phyloP scores from a whole-genome alignment of 1,140 invertebrate genomes.

The Aethina tumida region DNA sequence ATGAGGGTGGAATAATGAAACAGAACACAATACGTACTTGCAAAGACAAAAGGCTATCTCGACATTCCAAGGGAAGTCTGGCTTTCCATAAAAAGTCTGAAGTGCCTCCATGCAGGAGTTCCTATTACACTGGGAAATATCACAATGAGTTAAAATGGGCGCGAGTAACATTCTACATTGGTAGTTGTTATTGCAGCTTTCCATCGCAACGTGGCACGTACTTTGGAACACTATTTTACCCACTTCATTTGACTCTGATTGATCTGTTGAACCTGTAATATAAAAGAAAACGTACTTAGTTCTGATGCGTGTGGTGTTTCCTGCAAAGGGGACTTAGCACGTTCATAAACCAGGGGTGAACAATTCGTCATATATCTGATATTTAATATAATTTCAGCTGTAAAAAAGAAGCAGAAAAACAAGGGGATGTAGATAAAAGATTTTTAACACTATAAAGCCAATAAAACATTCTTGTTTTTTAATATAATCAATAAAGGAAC shows the following conservation, averaged over 20 bases:
- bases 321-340: too few species aligned
- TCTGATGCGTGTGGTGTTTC: too few species aligned
- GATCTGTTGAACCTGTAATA: neutral
- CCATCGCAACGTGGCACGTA: conserved; percentile 66
- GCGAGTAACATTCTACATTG: conserved; percentile 65
- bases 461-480: too few species aligned
- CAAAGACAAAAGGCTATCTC: conserved; percentile 87
- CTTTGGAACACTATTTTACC: conserved; percentile 47
- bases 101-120: conserved; percentile 82
- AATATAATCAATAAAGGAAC: too few species aligned
- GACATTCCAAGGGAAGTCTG: conserved; percentile 65
- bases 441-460: too few species aligned
- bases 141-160: conserved; percentile 71
- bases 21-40: conserved; percentile 51
- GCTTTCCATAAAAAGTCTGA: conserved; percentile 71
- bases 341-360: too few species aligned
- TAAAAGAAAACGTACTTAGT: too few species aligned
- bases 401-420: too few species aligned
- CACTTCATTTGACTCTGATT: conserved; percentile 22
- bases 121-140: conserved; percentile 61
- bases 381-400: too few species aligned
- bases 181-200: conserved; percentile 63
- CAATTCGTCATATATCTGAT: too few species aligned
- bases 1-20: conserved; percentile 8
- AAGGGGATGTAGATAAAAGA: too few species aligned